Percentiles rank a stretch among this genome's conserved stretches.
Evolutionary conservation across 1,140 invertebrate genomes (phyloP).

Genomic region (Drosophila repleta): DNA sequence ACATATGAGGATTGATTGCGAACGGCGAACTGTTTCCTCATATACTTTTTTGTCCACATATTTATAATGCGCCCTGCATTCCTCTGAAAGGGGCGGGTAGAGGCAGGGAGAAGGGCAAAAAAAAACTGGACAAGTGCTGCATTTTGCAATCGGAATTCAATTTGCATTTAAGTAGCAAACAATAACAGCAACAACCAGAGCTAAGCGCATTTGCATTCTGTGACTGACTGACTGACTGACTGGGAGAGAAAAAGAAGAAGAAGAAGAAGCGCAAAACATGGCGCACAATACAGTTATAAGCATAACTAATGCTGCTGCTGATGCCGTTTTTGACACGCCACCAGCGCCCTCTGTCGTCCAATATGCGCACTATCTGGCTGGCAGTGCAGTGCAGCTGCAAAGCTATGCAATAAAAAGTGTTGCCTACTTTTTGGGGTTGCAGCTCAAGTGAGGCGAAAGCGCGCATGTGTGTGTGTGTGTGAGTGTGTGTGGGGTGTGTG

Average conservation of each 20-base stretch:
- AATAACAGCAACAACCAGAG: conserved; percentile 9
- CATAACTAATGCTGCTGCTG: conserved; percentile 3
- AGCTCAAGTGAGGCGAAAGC: conserved; percentile 7
- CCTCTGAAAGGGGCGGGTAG: neutral
- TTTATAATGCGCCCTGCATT: neutral
- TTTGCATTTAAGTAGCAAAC: conserved; percentile 28
- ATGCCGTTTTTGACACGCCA: neutral
- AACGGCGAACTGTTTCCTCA: neutral
- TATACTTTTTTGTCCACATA: neutral
- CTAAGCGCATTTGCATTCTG: conserved; percentile 23
- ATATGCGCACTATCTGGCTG: too few relatives aligned
- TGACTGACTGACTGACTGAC: too few relatives aligned
- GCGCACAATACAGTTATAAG: conserved; percentile 12
- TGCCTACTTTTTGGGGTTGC: conserved; percentile 52
- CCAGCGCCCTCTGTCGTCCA: neutral
- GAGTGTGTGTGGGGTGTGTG: conserved; percentile 1
- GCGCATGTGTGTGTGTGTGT: conserved; percentile 13
- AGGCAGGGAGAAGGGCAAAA: neutral
- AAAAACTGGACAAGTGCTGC: conserved; percentile 4
- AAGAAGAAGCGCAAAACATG: neutral
- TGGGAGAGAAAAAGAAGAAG: too few relatives aligned
- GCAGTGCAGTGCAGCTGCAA: conserved; percentile 4
- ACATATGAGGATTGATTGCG: neutral
- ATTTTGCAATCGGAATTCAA: conserved; percentile 25
- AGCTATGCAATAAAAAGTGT: conserved; percentile 36